phyloP scores from a whole-genome alignment of 2,888 invertebrate species.

The Branchellion lobata region DNA sequence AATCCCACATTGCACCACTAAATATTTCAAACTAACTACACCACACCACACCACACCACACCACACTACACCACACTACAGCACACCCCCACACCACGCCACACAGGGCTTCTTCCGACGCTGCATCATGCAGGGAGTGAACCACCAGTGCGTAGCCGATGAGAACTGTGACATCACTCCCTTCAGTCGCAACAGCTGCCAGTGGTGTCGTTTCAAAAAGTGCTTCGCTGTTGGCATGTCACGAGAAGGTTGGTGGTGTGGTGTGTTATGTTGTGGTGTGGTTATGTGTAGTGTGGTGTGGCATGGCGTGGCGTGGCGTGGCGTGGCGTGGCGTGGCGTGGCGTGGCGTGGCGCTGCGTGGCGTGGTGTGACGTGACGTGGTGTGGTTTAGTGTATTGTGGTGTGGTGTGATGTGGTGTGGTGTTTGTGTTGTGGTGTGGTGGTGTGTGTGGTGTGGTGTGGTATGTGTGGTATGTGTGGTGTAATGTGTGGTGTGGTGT shows the following conservation, averaged over 20 bases:
- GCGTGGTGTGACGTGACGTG: background rate
- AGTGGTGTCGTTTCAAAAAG: conserved; percentile 62
- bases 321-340: no score
- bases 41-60: no score
- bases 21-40: no score
- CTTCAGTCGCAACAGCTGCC: conserved; percentile 62
- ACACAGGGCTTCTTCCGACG: conserved; percentile 62
- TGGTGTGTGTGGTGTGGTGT: no score
- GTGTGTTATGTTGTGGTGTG: background rate
- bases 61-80: no score
- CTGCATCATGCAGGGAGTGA: conserved; percentile 63
- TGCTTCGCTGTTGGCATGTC: conserved; percentile 63
- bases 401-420: background rate
- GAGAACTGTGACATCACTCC: conserved; percentile 62
- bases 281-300: background rate
- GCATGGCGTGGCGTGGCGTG: no score
- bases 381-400: background rate
- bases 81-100: background rate
- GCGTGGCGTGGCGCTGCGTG: background rate
- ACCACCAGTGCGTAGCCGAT: conserved; percentile 61
- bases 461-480: no score
- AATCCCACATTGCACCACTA: no score
- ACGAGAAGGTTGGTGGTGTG: conserved; percentile 55
- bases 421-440: no score
- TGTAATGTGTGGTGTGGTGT: no score